Evolutionary conservation across 92 coral and sea anemone genomes (phyloP).

Genomic region (Blastomussa wellsi): DNA sequence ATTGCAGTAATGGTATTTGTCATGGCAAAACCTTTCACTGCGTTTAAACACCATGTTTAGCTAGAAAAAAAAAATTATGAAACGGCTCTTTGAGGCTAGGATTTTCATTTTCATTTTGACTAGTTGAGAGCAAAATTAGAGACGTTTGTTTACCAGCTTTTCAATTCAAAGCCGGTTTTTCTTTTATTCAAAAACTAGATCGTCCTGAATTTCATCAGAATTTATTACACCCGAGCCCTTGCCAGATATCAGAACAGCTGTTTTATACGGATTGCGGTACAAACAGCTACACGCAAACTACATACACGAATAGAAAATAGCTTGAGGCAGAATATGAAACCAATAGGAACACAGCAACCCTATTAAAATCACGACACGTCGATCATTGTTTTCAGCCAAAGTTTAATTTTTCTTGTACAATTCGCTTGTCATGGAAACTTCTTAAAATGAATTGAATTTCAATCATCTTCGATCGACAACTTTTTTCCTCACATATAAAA

Average conservation of each 20-base stretch:
- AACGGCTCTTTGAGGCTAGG: not conserved
- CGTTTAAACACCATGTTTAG: not conserved
- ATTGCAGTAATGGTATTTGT: not conserved
- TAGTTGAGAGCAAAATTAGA: not conserved
- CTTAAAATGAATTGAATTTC: not conserved
- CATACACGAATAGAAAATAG: not conserved
- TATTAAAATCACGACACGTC: not conserved
- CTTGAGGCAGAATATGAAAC: not conserved
- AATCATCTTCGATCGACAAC: not conserved
- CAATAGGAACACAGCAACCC: not conserved
- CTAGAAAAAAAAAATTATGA: not conserved
- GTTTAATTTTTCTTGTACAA: constrained; percentile 16
- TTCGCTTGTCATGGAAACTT: not conserved
- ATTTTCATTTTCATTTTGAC: not conserved
- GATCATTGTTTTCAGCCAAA: not conserved
- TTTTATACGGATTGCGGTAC: not conserved
- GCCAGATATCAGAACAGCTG: not conserved
- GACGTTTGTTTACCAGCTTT: too few relatives aligned
- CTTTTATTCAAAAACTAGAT: too few relatives aligned
- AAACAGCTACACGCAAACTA: not conserved
- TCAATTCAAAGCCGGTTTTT: too few relatives aligned
- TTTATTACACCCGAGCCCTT: not conserved
- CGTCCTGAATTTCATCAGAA: not conserved
- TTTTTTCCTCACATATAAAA: not conserved
- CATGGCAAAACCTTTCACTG: not conserved